Evolutionary conservation across 2,888 invertebrate species (phyloP).

Genomic region (Tigriopus californicus): DNA sequence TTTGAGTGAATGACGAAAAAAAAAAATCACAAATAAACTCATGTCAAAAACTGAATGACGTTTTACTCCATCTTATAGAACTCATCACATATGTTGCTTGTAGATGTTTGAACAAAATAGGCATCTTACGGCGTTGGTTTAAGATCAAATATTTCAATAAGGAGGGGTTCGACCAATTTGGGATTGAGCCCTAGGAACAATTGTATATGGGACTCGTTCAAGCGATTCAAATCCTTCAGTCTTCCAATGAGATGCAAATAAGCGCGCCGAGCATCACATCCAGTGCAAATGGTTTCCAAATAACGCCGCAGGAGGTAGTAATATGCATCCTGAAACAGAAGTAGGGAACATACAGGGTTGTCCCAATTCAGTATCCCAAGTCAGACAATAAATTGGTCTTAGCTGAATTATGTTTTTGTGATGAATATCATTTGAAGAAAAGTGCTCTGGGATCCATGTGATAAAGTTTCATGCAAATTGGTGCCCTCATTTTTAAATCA

Average conservation of each 20-base stretch:
- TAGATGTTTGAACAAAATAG: background rate
- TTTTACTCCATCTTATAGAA: background rate
- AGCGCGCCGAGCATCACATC: conserved; percentile 68
- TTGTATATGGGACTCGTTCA: conserved; percentile 76
- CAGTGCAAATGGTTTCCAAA: conserved; percentile 45
- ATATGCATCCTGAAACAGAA: conserved; percentile 52
- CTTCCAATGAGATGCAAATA: conserved; percentile 75
- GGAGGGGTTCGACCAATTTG: conserved; percentile 66
- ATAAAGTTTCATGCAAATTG: no score
- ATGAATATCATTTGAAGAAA: no score
- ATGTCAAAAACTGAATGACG: background rate
- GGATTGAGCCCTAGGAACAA: conserved; percentile 86
- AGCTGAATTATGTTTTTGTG: no score
- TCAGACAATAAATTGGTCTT: no score
- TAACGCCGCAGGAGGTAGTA: conserved; percentile 69
- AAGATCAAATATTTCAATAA: conserved; percentile 87
- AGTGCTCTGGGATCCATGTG: no score
- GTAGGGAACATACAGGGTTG: no score
- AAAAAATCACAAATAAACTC: background rate
- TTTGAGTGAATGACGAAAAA: background rate
- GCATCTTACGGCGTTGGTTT: conserved; percentile 34
- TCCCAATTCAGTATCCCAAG: no score
- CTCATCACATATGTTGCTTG: background rate
- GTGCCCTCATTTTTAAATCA: no score
- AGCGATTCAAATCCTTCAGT: conserved; percentile 65